Evolutionary conservation across 2,113 vertebrate species (phyloP).

Genomic region (Strix aluco): DNA sequence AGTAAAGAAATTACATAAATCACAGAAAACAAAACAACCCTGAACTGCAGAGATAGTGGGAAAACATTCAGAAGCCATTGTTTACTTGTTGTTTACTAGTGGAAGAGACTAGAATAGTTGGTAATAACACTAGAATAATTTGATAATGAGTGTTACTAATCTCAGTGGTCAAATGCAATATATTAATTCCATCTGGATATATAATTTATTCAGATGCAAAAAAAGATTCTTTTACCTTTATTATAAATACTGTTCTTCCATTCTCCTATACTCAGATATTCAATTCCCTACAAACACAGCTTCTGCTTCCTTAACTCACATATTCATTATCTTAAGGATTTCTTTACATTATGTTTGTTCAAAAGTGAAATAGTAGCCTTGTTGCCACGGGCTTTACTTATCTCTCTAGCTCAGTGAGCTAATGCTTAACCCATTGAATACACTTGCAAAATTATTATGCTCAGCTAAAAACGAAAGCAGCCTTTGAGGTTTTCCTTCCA

Average conservation of each 20-base stretch:
- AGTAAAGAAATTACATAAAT: not conserved
- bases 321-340: not conserved
- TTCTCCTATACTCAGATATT: not conserved
- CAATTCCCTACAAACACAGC: not conserved
- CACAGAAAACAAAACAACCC: not conserved
- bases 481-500: slow-evolving; percentile 13
- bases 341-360: not conserved
- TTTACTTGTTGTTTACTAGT: not conserved
- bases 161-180: not conserved
- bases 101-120: not conserved
- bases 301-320: not conserved
- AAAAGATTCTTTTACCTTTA: not conserved
- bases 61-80: not conserved
- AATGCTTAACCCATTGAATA: slow-evolving; percentile 6
- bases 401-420: slow-evolving; percentile 29
- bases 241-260: not conserved
- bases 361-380: not conserved
- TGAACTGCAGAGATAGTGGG: not conserved
- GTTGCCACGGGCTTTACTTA: not conserved
- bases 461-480: slow-evolving; percentile 31
- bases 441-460: not conserved
- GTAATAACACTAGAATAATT: not conserved
- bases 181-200: not conserved
- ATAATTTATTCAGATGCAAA: not conserved
- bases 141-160: not conserved